These are phyloP conservation scores for Nomia melanderi DNA, from an alignment of 1,140 invertebrate genomes.

Conservation along the genomic window DNA sequence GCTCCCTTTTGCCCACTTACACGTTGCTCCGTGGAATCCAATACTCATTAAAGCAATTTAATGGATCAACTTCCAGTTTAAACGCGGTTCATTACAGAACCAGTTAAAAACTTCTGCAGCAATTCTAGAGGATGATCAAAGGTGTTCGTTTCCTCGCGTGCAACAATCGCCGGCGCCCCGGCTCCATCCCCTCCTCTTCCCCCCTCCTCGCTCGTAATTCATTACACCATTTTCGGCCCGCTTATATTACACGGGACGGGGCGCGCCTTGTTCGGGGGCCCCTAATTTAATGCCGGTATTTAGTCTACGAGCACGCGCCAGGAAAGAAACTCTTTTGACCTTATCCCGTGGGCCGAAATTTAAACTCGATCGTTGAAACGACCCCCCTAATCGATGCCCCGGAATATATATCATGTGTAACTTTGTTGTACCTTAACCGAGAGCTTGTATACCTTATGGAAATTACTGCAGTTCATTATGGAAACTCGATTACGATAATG, in stretches of 20 bases:
- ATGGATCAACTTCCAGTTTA: too few species aligned
- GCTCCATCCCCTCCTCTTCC: background rate
- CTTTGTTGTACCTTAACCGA: too few species aligned
- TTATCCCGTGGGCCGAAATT: slow-evolving; percentile 16
- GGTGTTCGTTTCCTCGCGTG: background rate
- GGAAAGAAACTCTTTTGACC: background rate
- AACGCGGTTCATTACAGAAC: too few species aligned
- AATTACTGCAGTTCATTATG: too few species aligned
- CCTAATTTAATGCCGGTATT: slow-evolving; percentile 47
- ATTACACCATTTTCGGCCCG: slow-evolving; percentile 33
- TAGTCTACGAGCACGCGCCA: slow-evolving; percentile 45
- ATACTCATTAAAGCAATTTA: too few species aligned
- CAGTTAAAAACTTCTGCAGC: too few species aligned
- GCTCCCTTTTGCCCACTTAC: too few species aligned
- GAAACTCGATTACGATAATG: too few species aligned
- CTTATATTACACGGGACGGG: slow-evolving; percentile 35
- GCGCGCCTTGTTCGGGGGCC: slow-evolving; percentile 22
- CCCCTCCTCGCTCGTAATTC: slow-evolving; percentile 29
- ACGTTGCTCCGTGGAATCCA: too few species aligned
- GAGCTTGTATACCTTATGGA: too few species aligned
- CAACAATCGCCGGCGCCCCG: background rate
- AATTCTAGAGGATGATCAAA: background rate
- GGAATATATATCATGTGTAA: too few species aligned
- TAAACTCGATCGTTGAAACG: slow-evolving; percentile 9
- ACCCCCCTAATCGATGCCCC: too few species aligned